A percentile compares a stretch with the other conserved stretches of the same genome.
Conservation (phyloP, 2,888 invertebrate genomes). For the Eupelmus urozonus region DNA sequence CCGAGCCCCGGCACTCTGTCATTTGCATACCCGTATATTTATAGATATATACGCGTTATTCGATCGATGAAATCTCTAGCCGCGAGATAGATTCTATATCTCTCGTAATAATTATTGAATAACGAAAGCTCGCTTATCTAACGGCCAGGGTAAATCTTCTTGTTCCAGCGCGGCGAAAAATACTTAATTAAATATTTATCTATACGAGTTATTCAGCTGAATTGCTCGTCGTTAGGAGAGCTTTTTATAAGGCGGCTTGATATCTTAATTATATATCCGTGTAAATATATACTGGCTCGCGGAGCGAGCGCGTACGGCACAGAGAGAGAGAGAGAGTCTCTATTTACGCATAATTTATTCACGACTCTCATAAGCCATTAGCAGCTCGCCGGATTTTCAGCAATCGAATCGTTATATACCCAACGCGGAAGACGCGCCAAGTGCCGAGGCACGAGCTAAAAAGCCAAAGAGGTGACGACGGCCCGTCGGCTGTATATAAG, state of each 20-base stretch:
- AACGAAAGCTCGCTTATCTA: background rate
- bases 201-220: background rate
- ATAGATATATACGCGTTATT: background rate
- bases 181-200: constrained; percentile 11
- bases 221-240: background rate
- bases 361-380: too few species aligned
- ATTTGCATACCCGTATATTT: background rate
- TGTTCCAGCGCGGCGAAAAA: background rate
- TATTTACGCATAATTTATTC: background rate
- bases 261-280: constrained; percentile 11
- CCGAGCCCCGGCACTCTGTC: background rate
- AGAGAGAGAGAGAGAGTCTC: too few species aligned
- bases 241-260: background rate
- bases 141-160: background rate
- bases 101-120: constrained; percentile 4
- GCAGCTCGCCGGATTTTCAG: too few species aligned
- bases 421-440: background rate
- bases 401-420: too few species aligned
- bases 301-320: too few species aligned
- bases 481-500: background rate
- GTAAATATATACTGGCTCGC: background rate
- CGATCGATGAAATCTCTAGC: background rate
- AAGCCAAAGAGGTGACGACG: background rate
- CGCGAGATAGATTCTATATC: background rate
- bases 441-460: background rate